Evolutionary conservation across 1,140 invertebrate species (phyloP), one percentile per base, ranked within the genome.

Genomic region (Adoxophyes honmai): DNA sequence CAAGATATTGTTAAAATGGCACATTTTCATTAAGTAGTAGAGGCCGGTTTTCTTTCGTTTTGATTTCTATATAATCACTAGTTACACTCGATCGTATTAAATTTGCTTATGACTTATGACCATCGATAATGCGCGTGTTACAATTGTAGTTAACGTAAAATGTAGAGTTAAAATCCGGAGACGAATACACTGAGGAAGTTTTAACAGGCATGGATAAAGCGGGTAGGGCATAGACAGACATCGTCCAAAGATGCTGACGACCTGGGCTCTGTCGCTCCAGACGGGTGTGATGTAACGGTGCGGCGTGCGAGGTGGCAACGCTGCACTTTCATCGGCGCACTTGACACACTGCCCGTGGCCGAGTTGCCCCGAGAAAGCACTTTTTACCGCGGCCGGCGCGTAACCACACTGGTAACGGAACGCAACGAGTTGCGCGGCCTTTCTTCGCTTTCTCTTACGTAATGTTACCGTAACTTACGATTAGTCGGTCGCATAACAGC

Each of bases 271-370:
- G 2, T 48, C 42, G 10, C 82, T 84, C 85, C 82, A 81, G 80
- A 77, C 81, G 75, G 75, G 81, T 78, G 63, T 87, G 82, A 83
- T 86, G 82, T 86, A 87, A 87, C 73, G 73, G 75, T 62, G 66
- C 55, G 66, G 66, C 57, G 70, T 55, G 75, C 81, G 83, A 72
- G 75, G 64, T 78, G 81, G 78, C 81, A 83, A 80, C 78, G 73
- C 71, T 79, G 83, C 75, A 86, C 83, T 86, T 88, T 88, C 83
- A 68, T 78, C 78, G 73, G 68, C 73, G 81, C 86, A 84, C 86
- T 88, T 88, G 85, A 88, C 85, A 86, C 78, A 86, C 70, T 88
- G 85, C 69, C 85, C 83, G 75, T 88, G 85, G 85, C 85, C 83
- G 81, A 82, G 66, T 85, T 88, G 78, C 76, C 77, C 70, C 85